Conservation (phyloP, 2,888 invertebrate genomes). For the Alcis repandata region DNA sequence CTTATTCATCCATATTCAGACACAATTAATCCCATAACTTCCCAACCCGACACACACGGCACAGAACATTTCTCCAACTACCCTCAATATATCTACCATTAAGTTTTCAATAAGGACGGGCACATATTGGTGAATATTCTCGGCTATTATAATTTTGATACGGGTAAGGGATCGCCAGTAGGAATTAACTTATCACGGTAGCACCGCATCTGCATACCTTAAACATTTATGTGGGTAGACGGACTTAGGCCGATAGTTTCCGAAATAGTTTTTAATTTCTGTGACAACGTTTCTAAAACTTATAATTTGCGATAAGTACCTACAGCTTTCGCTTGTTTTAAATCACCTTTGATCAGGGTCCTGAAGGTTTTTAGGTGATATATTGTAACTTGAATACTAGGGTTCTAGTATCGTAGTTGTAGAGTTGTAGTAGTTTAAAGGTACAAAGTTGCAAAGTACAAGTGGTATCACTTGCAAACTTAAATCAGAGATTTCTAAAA, state of each 20-base stretch:
- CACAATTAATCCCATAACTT: slow-evolving; percentile 22
- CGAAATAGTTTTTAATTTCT: background rate
- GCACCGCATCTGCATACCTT: slow-evolving; percentile 84
- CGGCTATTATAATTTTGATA: slow-evolving; percentile 82
- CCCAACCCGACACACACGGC: slow-evolving; percentile 24
- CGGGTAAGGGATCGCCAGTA: slow-evolving; percentile 82
- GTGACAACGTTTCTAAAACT: background rate
- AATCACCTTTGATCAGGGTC: too few relatives aligned
- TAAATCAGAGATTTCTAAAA: too few relatives aligned
- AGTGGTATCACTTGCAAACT: too few relatives aligned
- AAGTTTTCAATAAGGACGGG: slow-evolving; percentile 58
- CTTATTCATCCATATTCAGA: background rate
- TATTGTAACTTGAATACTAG: too few relatives aligned
- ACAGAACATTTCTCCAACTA: slow-evolving; percentile 33
- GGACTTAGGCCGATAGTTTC: slow-evolving; percentile 57
- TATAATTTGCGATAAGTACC: too few relatives aligned
- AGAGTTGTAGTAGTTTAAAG: too few relatives aligned
- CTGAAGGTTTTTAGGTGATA: too few relatives aligned
- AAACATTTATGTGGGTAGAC: slow-evolving; percentile 74
- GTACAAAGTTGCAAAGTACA: too few relatives aligned
- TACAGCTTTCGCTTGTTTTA: too few relatives aligned
- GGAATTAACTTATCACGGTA: slow-evolving; percentile 85
- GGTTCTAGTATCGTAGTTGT: too few relatives aligned
- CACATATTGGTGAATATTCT: slow-evolving; percentile 76
- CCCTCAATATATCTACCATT: slow-evolving; percentile 49